Evolutionary conservation across 1,140 invertebrate genomes (phyloP).

Genomic region (Pseudachorutes palmiensis): DNA sequence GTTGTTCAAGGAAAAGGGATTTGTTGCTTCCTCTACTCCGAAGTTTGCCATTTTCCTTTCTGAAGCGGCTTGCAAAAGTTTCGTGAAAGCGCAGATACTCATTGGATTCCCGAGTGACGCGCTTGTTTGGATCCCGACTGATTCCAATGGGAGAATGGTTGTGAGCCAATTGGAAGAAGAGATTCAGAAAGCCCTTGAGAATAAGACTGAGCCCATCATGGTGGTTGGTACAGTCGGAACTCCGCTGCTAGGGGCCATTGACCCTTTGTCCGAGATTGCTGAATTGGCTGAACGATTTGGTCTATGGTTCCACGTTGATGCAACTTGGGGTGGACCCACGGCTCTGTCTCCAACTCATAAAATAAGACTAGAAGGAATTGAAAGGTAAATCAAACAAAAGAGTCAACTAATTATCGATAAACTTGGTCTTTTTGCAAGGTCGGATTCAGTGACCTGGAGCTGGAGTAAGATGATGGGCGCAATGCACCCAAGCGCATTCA

Average conservation of each 20-base stretch:
- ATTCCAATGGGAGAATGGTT: conserved; percentile 9
- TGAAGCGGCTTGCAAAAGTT: conserved; percentile 88
- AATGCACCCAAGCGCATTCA: background rate
- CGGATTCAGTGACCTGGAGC: background rate
- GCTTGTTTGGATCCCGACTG: background rate
- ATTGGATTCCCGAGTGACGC: background rate
- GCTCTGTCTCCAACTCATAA: background rate
- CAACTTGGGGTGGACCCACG: conserved; percentile 78
- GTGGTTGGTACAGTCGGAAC: conserved; percentile 17
- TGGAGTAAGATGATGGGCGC: background rate
- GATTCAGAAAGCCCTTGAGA: background rate
- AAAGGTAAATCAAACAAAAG: background rate
- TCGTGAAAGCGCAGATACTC: conserved; percentile 55
- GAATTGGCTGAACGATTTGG: conserved; percentile 2
- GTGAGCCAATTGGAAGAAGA: background rate
- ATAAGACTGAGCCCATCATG: background rate
- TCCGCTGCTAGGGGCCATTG: conserved; percentile 7
- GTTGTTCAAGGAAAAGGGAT: conserved; percentile 54
- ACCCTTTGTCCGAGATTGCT: conserved; percentile 11
- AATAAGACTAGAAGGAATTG: background rate
- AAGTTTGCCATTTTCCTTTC: conserved; percentile 70
- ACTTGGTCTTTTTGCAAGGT: background rate
- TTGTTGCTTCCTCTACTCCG: conserved; percentile 39
- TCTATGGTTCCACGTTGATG: conserved; percentile 25
- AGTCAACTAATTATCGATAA: background rate